phyloP scores from a whole-genome alignment of 2,797 vertebrate genomes.

The Apogon talboti region DNA sequence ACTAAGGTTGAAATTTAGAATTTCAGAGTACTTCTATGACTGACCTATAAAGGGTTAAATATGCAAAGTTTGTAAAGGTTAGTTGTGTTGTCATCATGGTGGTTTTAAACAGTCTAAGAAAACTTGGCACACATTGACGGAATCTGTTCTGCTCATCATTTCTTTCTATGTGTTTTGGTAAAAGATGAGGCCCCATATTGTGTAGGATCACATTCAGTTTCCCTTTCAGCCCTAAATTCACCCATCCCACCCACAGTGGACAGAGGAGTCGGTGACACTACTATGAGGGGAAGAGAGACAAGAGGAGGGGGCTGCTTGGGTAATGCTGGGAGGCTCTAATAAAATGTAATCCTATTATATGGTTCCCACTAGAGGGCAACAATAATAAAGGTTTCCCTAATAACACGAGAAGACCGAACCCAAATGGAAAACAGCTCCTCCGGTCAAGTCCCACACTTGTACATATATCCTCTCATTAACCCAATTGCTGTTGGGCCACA shows the following conservation, averaged over 20 bases:
- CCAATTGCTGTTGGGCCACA: slow-evolving; percentile 82
- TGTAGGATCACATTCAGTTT: slow-evolving; percentile 6
- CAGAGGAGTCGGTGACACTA: slow-evolving; percentile 70
- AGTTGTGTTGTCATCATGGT: slow-evolving; percentile 3
- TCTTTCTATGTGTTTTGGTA: background rate
- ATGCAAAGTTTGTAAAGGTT: slow-evolving; percentile 8
- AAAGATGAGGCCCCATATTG: slow-evolving; percentile 9
- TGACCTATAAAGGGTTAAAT: too few species aligned
- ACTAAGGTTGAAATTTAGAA: too few species aligned
- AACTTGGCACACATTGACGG: slow-evolving; percentile 1
- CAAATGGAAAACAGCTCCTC: slow-evolving; percentile 85
- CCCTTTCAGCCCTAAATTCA: slow-evolving; percentile 43
- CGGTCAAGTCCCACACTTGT: slow-evolving; percentile 84
- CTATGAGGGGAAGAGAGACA: slow-evolving; percentile 71
- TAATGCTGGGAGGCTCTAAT: slow-evolving; percentile 86
- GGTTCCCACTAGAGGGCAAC: slow-evolving; percentile 86
- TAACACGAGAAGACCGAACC: slow-evolving; percentile 84
- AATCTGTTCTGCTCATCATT: background rate
- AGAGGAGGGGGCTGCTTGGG: slow-evolving; percentile 74
- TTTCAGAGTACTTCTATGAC: too few species aligned
- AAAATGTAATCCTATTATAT: slow-evolving; percentile 90
- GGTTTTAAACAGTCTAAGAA: slow-evolving; percentile 2
- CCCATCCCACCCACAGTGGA: slow-evolving; percentile 67
- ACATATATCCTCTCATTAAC: slow-evolving; percentile 85
- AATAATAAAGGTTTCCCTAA: slow-evolving; percentile 90